Evolutionary conservation across 2,113 vertebrate species (phyloP).

Genomic region (Paraplagusia blochii): DNA sequence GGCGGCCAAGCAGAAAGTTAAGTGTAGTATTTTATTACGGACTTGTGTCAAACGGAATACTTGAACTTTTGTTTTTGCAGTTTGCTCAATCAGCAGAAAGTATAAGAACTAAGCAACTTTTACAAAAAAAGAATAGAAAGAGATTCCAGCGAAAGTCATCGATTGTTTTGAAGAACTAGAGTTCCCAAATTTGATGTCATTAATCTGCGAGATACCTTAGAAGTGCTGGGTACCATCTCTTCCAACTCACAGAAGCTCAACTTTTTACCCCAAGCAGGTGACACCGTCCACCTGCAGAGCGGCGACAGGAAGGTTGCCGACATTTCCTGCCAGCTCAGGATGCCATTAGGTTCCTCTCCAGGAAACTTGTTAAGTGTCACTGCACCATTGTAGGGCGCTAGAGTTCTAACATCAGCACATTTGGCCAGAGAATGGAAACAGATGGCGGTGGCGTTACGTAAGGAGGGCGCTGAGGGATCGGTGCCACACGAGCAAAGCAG

Average conservation of each 20-base stretch:
- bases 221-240: no score
- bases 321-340: conserved; percentile 29
- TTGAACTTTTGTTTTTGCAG: no score
- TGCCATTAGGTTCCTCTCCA: conserved; percentile 37
- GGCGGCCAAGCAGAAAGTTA: not conserved
- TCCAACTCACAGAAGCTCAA: not conserved
- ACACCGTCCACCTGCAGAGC: conserved; percentile 7
- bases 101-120: no score
- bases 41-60: no score
- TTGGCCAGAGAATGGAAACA: conserved; percentile 55
- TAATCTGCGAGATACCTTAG: no score
- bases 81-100: no score
- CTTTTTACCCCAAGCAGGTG: conserved; percentile 8
- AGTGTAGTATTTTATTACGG: not conserved
- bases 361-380: conserved; percentile 39
- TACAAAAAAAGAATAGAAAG: no score
- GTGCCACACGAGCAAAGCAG: conserved; percentile 33
- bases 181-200: no score
- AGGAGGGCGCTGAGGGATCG: conserved; percentile 51
- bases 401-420: conserved; percentile 60
- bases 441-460: conserved; percentile 46
- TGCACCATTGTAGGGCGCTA: conserved; percentile 38
- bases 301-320: conserved; percentile 10
- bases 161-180: no score
- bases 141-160: no score